phyloP scores from a whole-genome alignment of 2,888 invertebrate species.

The Cheilosia scutellata region DNA sequence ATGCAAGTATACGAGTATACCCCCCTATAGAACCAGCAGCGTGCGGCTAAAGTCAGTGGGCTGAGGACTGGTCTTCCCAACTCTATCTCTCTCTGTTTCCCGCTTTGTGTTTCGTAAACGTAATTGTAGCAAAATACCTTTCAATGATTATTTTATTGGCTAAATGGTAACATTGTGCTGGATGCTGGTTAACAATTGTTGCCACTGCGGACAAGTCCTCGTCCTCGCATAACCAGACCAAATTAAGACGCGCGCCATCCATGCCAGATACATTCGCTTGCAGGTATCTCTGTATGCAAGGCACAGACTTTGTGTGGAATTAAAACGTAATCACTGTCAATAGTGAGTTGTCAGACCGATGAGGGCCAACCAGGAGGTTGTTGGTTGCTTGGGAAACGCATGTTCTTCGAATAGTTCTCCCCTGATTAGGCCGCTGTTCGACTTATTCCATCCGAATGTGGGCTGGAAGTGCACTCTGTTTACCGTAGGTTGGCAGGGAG shows the following conservation, averaged over 20 bases:
- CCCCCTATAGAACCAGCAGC: background rate
- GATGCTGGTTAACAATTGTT: conserved; percentile 66
- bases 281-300: background rate
- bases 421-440: conserved; percentile 64
- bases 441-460: conserved; percentile 50
- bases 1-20: background rate
- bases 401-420: conserved; percentile 60
- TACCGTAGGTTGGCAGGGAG: conserved; percentile 50
- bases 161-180: conserved; percentile 66
- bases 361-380: conserved; percentile 50
- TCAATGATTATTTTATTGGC: conserved; percentile 70
- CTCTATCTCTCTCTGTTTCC: background rate
- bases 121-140: conserved; percentile 70
- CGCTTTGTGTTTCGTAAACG: conserved; percentile 40
- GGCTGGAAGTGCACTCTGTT: conserved; percentile 25
- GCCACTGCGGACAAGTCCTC: conserved; percentile 47
- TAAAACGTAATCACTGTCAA: conserved; percentile 72
- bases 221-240: conserved; percentile 62
- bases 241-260: conserved; percentile 63
- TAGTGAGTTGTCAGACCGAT: conserved; percentile 46
- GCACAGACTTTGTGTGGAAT: conserved; percentile 29
- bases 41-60: conserved; percentile 47
- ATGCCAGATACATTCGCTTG: background rate
- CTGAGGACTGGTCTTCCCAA: conserved; percentile 39
- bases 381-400: conserved; percentile 40